These are phyloP conservation scores for Scleropages formosus DNA, from an alignment of 2,797 vertebrate genomes.

Conservation along the genomic window DNA sequence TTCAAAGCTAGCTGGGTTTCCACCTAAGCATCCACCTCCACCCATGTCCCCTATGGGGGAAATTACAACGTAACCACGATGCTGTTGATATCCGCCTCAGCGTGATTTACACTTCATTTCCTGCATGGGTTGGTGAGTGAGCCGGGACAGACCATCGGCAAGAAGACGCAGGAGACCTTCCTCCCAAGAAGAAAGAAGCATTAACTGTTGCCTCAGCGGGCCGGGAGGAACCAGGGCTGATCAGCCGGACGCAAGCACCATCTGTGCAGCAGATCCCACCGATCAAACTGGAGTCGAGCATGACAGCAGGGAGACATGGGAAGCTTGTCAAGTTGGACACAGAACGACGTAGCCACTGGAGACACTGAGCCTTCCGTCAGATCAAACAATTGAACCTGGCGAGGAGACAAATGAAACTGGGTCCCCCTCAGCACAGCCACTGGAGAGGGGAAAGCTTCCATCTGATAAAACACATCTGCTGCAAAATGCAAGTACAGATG, in stretches of 20 bases:
- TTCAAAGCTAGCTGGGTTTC: slow-evolving; percentile 11
- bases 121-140: neutral
- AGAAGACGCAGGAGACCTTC: neutral
- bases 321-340: neutral
- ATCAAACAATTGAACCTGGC: neutral
- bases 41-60: slow-evolving; percentile 9
- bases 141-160: no score
- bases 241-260: neutral
- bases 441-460: neutral
- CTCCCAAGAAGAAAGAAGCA: neutral
- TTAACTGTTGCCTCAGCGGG: neutral
- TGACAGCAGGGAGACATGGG: neutral
- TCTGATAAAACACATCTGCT: slow-evolving; percentile 5
- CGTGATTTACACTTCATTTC: slow-evolving; percentile 27
- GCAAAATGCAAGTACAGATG: neutral
- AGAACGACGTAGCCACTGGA: neutral
- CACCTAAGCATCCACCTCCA: neutral
- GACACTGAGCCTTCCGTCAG: neutral
- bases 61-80: slow-evolving; percentile 19
- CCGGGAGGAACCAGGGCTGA: neutral
- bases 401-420: neutral
- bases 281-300: neutral
- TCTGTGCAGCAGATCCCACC: neutral
- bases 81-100: slow-evolving; percentile 12
- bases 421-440: neutral